phyloP scores from a whole-genome alignment of 2,797 vertebrate genomes.

The Neosalanx taihuensis region DNA sequence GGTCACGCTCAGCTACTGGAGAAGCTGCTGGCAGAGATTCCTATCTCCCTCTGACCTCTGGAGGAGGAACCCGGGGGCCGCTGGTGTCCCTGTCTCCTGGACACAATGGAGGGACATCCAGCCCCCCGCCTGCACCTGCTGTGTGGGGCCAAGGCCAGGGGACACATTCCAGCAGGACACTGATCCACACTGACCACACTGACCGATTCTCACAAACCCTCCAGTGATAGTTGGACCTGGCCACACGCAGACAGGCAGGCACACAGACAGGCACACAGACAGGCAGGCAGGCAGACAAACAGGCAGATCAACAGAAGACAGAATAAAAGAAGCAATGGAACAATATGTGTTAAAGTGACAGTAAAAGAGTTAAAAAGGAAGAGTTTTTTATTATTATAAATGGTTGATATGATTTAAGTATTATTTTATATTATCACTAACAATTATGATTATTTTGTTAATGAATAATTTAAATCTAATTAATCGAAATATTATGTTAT shows the following conservation, averaged over 20 bases:
- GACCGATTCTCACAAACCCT: slow-evolving; percentile 68
- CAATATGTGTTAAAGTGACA: too few relatives aligned
- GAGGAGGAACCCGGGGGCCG: slow-evolving; percentile 58
- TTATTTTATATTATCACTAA: not conserved
- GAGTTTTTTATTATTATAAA: not conserved
- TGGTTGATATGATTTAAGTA: not conserved
- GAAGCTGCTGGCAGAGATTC: slow-evolving; percentile 56
- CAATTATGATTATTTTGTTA: not conserved
- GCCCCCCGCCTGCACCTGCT: not conserved
- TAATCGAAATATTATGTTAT: not conserved
- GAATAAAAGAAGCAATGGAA: slow-evolving; percentile 13
- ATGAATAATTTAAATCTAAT: too few relatives aligned
- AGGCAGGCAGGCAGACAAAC: slow-evolving; percentile 3
- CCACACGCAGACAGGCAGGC: slow-evolving; percentile 35
- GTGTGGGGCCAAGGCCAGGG: slow-evolving; percentile 54
- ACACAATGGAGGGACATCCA: slow-evolving; percentile 47
- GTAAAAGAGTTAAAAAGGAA: slow-evolving; percentile 1
- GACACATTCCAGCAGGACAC: slow-evolving; percentile 67
- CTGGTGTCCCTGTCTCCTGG: slow-evolving; percentile 58
- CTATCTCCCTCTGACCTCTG: slow-evolving; percentile 69
- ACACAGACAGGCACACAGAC: slow-evolving; percentile 41
- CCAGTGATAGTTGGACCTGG: slow-evolving; percentile 52
- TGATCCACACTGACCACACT: slow-evolving; percentile 75
- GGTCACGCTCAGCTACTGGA: slow-evolving; percentile 65
- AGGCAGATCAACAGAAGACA: slow-evolving; percentile 53